phyloP scores from a whole-genome alignment of 2,797 vertebrate genomes.

The Taeniopygia guttata region DNA sequence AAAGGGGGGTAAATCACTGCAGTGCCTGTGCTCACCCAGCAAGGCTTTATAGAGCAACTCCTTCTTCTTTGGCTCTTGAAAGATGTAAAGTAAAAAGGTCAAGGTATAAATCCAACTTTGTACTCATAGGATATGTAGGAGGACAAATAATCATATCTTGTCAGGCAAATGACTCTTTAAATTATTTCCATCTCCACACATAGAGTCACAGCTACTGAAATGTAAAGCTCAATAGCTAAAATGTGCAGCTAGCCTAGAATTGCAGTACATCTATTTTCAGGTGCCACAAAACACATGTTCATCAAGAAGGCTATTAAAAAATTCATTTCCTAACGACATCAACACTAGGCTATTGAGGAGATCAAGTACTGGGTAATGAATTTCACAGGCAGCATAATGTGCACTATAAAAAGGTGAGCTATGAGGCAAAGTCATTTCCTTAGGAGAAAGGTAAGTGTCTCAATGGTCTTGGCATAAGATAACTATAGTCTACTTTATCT shows the following conservation, averaged over 20 bases:
- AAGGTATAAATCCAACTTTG: neutral
- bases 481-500: neutral
- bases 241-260: neutral
- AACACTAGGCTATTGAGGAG: neutral
- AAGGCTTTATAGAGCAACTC: neutral
- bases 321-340: neutral
- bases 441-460: neutral
- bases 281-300: neutral
- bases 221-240: neutral
- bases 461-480: neutral
- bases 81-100: neutral
- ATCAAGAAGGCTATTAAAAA: slow-evolving; percentile 24
- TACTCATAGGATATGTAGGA: neutral
- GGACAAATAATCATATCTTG: neutral
- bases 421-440: neutral
- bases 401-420: slow-evolving; percentile 3
- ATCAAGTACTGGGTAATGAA: neutral
- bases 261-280: slow-evolving; percentile 1
- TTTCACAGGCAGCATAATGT: neutral
- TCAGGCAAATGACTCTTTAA: neutral
- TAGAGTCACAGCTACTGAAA: neutral
- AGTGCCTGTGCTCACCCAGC: neutral
- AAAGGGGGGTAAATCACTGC: accelerated
- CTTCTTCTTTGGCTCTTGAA: neutral
- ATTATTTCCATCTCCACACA: neutral